Percentiles rank a stretch among this genome's conserved stretches.
These are phyloP conservation scores for Tetramorium parvispinum DNA, from an alignment of 1,140 invertebrate species.

Conservation along the genomic window DNA sequence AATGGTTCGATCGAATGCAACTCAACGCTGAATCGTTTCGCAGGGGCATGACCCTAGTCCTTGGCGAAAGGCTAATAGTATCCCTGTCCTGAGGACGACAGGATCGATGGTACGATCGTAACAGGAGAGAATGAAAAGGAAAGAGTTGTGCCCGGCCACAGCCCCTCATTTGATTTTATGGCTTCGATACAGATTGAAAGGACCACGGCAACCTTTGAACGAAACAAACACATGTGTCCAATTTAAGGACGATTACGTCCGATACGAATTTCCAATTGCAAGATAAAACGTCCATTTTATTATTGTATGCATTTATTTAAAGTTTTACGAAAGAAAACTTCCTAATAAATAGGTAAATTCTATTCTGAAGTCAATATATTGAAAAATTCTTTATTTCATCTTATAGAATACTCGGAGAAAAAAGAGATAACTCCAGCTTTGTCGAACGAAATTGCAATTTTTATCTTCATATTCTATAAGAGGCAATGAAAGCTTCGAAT, in stretches of 20 bases:
- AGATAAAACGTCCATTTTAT: not conserved
- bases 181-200: slow-evolving; percentile 27
- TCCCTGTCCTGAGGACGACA: slow-evolving; percentile 61
- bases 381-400: not conserved
- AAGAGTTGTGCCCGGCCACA: not conserved
- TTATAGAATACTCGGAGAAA: not conserved
- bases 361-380: not conserved
- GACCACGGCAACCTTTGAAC: slow-evolving; percentile 8
- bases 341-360: not conserved
- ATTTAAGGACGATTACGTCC: slow-evolving; percentile 19
- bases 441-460: not conserved
- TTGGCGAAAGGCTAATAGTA: slow-evolving; percentile 67
- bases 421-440: not conserved
- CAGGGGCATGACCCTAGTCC: slow-evolving; percentile 51
- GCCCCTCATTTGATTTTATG: slow-evolving; percentile 36
- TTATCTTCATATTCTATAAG: not conserved
- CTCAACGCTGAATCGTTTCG: slow-evolving; percentile 58
- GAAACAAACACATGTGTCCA: not conserved
- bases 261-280: slow-evolving; percentile 2
- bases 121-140: slow-evolving; percentile 36
- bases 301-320: not conserved
- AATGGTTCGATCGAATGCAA: slow-evolving; percentile 63
- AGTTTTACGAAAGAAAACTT: not conserved
- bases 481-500: not conserved
- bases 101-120: slow-evolving; percentile 63